Evolutionary conservation across 2,888 invertebrate genomes (phyloP).

Genomic region (Dryobota labecula): DNA sequence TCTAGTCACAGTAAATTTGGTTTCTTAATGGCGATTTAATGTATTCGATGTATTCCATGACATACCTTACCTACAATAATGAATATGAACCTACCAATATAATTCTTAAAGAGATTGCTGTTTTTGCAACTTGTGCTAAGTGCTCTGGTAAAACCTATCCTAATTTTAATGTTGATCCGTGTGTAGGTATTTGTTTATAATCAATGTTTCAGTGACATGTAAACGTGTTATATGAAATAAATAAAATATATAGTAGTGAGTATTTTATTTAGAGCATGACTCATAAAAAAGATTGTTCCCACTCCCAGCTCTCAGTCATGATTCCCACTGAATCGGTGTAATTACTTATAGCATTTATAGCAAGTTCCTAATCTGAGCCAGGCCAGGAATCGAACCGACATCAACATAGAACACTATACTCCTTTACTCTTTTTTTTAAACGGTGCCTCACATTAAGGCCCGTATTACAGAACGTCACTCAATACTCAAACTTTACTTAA

Average conservation of each 20-base stretch:
- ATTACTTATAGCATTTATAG: no score
- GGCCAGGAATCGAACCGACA: background rate
- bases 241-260: constrained; percentile 63
- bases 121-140: constrained; percentile 61
- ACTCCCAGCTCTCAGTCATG: background rate
- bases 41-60: constrained; percentile 64
- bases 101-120: constrained; percentile 53
- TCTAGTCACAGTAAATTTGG: constrained; percentile 70
- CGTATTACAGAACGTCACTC: no score
- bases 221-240: constrained; percentile 72
- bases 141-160: constrained; percentile 71
- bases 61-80: constrained; percentile 53
- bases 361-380: background rate
- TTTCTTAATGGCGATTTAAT: constrained; percentile 48
- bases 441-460: no score
- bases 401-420: no score
- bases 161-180: constrained; percentile 78
- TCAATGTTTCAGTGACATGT: constrained; percentile 69
- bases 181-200: constrained; percentile 75
- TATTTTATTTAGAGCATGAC: constrained; percentile 41
- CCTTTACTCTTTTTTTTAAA: no score
- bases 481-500: no score
- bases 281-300: background rate
- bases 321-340: background rate
- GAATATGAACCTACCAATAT: constrained; percentile 43